Conservation (phyloP, 37 sponge, comb jelly and placozoan genomes). For the Chondrosia reniformis region DNA sequence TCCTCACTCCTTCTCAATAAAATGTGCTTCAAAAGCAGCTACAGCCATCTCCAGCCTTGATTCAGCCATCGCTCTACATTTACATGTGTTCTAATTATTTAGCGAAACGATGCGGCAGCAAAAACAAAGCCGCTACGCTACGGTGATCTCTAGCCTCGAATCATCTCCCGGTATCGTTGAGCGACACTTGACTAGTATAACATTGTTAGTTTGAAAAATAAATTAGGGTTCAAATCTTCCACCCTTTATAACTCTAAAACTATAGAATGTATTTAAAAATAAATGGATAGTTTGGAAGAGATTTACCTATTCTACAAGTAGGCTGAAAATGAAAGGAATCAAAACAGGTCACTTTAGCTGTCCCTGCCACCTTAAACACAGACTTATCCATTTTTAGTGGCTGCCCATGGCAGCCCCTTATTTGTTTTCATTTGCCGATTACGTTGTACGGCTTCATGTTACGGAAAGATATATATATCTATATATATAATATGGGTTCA, state of each 20-base stretch:
- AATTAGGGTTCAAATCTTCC: neutral
- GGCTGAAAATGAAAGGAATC: slow-evolving; percentile 5
- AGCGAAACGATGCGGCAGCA: no score
- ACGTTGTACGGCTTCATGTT: no score
- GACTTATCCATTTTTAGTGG: no score
- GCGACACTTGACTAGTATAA: neutral
- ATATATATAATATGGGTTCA: no score
- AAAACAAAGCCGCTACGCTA: no score
- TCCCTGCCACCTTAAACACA: neutral
- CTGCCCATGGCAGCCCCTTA: no score
- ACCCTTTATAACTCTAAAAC: neutral
- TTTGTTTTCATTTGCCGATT: no score
- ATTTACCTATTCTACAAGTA: neutral
- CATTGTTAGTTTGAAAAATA: neutral
- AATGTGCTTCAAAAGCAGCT: neutral
- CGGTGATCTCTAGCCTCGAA: no score
- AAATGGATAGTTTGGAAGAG: neutral
- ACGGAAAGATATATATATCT: no score
- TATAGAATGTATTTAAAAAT: neutral
- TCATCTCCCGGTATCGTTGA: no score
- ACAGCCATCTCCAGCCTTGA: neutral
- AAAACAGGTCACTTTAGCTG: neutral
- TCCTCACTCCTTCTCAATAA: neutral
- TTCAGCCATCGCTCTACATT: neutral
- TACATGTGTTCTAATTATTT: neutral